These are phyloP conservation scores for Harmothoe impar DNA, from an alignment of 2,888 invertebrate genomes.

Conservation along the genomic window DNA sequence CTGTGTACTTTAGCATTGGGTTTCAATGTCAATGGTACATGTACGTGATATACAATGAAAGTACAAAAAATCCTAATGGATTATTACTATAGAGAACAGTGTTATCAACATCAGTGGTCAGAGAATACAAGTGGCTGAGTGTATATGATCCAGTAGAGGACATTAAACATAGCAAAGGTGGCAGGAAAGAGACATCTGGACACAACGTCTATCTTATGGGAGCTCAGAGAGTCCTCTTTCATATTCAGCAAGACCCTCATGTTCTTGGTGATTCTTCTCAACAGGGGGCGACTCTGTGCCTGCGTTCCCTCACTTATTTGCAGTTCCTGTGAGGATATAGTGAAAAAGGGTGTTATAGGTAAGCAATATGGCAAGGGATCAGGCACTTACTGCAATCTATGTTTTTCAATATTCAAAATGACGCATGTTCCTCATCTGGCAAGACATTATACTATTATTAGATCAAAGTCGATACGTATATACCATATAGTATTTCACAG, in stretches of 20 bases:
- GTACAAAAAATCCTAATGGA: too few species aligned
- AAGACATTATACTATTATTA: background rate
- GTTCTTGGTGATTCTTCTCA: background rate
- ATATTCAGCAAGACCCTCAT: background rate
- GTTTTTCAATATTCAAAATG: background rate
- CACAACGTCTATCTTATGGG: conserved; percentile 53
- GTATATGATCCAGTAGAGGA: conserved; percentile 63
- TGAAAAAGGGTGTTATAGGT: background rate
- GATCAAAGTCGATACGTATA: too few species aligned
- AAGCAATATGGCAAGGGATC: background rate
- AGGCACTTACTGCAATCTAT: background rate
- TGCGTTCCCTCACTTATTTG: background rate
- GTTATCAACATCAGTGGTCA: conserved; percentile 16
- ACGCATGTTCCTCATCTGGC: background rate
- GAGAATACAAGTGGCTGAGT: conserved; percentile 50
- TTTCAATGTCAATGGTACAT: too few species aligned
- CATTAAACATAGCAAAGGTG: conserved; percentile 57
- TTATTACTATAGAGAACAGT: too few species aligned
- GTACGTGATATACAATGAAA: too few species aligned
- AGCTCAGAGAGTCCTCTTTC: conserved; percentile 46
- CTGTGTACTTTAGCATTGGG: too few species aligned
- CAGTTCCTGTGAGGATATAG: background rate
- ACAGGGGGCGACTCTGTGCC: background rate
- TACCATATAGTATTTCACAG: too few species aligned
- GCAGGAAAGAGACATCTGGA: conserved; percentile 58